phyloP scores from a whole-genome alignment of 2,797 vertebrate genomes.

The Sparus aurata region DNA sequence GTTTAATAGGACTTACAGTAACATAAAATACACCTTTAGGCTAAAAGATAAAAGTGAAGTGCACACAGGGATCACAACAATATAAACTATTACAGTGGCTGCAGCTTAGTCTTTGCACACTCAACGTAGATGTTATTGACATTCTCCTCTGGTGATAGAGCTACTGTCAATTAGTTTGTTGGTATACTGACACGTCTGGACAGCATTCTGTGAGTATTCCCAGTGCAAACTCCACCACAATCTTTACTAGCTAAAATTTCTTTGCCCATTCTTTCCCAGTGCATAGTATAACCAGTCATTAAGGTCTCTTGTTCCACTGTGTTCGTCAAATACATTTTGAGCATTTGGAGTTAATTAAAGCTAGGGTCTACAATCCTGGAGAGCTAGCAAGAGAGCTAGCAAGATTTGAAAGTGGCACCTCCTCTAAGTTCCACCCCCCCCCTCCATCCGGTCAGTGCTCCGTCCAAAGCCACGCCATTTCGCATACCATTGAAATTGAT shows the following conservation, averaged over 20 bases:
- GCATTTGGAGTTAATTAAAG: neutral
- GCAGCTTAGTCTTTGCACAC: neutral
- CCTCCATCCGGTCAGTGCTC: too few relatives aligned
- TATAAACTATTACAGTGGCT: neutral
- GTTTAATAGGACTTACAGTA: too few relatives aligned
- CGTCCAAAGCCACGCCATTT: too few relatives aligned
- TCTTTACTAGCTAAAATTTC: neutral
- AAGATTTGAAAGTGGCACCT: too few relatives aligned
- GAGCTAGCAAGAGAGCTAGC: too few relatives aligned
- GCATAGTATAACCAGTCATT: neutral
- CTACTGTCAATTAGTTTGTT: too few relatives aligned
- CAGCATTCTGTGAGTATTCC: neutral
- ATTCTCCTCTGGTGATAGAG: neutral
- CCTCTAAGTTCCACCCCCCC: too few relatives aligned
- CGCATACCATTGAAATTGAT: constrained; percentile 69
- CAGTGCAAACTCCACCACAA: too few relatives aligned
- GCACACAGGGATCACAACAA: neutral
- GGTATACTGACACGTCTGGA: neutral
- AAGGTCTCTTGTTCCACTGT: too few relatives aligned
- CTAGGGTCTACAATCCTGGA: too few relatives aligned
- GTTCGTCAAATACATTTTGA: neutral
- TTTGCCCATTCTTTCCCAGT: neutral
- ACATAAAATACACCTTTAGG: too few relatives aligned
- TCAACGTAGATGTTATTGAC: neutral
- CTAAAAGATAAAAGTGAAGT: too few relatives aligned